Base-by-base conservation (phyloP, 2,888 invertebrate species). In the Agrypnus murinus region DNA sequence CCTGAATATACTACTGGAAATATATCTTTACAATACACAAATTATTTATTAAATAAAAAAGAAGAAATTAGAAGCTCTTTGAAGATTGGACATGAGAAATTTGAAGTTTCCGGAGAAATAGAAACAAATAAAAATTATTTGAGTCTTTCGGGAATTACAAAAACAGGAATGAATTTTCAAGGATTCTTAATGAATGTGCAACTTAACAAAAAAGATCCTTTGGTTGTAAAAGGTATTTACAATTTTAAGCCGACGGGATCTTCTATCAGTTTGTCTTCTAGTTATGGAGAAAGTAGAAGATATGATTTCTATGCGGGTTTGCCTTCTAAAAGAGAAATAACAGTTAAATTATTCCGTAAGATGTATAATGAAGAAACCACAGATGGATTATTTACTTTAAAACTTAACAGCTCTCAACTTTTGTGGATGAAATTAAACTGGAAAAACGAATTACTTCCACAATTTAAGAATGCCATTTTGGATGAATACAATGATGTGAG, bases 141-240 rank as follows among this genome's bases (percentile, higher is more conserved):
- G n/a, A 55, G 69, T 43, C 46, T 78, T 15, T 55, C 63, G 53
- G 72, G 74, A 25, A 67, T 65, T 32, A 72, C 75, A 4, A 73
- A 69, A 10, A 65, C 75, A 1, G 71, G 71, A 10, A 46, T 34
- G 14, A 48, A 74, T 45, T 67, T 59, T 7, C 71, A 75, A 66
- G 76, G 74, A 9, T 73, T 78, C 17, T 10, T 63, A 8, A 57
- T 73, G 9, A 55, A 46, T 10, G 31, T 75, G 6, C 72, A 74
- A 62, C 40, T 77, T 2, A 77, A 78, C 34, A 72, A 75, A 10
- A 78, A 78, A 31, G 78, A 78, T 12, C 78, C 77, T 7, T 62
- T 78, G 25, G 68, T 66, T 55, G 14, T 78, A 15, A 74, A 75
- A 46, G 73, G 69, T 64, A 70, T 60, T 9, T 77, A 75, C 40